Evolutionary conservation across 2,797 vertebrate genomes (phyloP), one percentile per base, ranked within the genome.

Genomic region (Australoheros facetus): DNA sequence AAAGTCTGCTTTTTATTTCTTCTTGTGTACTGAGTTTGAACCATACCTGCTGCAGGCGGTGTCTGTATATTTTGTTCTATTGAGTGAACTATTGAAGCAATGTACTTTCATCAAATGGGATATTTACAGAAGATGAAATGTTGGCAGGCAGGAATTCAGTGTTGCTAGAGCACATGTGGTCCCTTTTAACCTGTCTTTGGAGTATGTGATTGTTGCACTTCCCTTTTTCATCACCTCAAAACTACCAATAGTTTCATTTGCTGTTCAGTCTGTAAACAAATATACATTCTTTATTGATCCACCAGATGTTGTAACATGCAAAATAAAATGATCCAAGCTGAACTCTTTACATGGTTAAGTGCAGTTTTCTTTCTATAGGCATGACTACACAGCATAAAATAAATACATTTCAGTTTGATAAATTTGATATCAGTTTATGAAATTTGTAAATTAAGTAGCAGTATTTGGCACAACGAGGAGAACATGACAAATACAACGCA

Each of bases 271-370:
- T 77, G 81, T 87, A 91, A 88, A 93, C 85, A 93, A 93, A 93
- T 93, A 93, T 87, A 91, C 90, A 92, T 86, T 87, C 81, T 93
- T 93, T 92, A 93, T 93, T 92, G 77, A 93, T 84, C 76, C 60
- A 86, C 81, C 77, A 60, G 73, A 79, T 85, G 82, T 85, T 85
- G 82, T 86, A 88, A 88, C 88, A 91, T 91, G 89, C 92, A 89
- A 89, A 95, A 94, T 93, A 93, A 95, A 93, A 91, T 23, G 6
- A 88, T 87, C 59, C 84, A 87, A 77, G 79, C 77, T 78, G 28
- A 92, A 89, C 72, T 78, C 59, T 82, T 72, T 39, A 53, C 16
- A 73, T 34, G 64, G n/a, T 72, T 86, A 55, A 39, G 53, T 62
- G 54, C 75, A 28, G 12, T 37, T 79, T 77, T 79, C 37, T 76